These are phyloP conservation scores for Taurulus bubalis DNA, from an alignment of 2,113 vertebrate genomes.

Conservation along the genomic window DNA sequence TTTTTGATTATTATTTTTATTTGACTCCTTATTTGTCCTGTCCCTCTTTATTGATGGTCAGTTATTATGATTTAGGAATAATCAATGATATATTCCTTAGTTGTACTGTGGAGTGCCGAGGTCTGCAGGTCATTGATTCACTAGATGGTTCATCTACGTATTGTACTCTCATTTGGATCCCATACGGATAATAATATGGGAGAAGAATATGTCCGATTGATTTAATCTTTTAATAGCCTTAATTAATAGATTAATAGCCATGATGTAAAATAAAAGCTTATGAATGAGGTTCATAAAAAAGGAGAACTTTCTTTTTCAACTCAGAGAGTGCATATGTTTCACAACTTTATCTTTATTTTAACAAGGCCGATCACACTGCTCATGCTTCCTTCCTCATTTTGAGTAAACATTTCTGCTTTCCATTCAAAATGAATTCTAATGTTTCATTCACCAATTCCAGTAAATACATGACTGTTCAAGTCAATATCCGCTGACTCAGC, in stretches of 20 bases:
- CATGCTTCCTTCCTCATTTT: conserved; percentile 56
- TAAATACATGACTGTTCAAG: not conserved
- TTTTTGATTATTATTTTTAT: conserved; percentile 31
- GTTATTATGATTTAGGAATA: conserved; percentile 29
- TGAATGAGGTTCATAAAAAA: not conserved
- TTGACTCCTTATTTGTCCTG: conserved; percentile 30
- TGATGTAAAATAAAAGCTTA: not conserved
- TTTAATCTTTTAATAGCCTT: not conserved
- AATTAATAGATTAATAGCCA: no score
- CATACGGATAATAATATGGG: conserved; percentile 17
- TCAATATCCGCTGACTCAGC: not conserved
- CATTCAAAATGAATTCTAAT: not conserved
- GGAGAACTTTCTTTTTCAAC: not conserved
- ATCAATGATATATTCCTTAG: not conserved
- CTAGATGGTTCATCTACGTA: conserved; percentile 4
- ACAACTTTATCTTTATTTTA: not conserved
- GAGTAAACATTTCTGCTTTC: conserved; percentile 56
- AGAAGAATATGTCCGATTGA: not conserved
- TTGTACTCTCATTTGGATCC: conserved; percentile 7
- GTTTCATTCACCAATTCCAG: conserved; percentile 13
- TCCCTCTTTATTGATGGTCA: conserved; percentile 13
- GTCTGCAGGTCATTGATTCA: conserved; percentile 27
- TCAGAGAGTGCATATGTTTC: not conserved
- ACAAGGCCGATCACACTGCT: conserved; percentile 2
- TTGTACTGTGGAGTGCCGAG: conserved; percentile 9